phyloP scores from a whole-genome alignment of 2,113 vertebrate species.

The Sprattus sprattus region DNA sequence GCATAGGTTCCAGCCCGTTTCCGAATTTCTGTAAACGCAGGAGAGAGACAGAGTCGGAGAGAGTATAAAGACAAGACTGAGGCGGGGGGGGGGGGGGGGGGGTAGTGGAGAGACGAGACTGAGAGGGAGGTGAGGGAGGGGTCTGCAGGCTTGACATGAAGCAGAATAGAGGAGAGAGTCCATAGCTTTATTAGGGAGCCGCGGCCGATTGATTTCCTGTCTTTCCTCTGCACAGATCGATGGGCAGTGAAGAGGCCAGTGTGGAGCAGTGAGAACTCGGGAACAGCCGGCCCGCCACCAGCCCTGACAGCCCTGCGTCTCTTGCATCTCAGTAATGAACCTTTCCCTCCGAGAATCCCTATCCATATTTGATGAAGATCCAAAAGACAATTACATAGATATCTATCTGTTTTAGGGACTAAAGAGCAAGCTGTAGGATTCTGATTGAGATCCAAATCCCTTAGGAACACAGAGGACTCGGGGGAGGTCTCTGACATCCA shows the following conservation, averaged over 20 bases:
- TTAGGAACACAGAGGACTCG: neutral
- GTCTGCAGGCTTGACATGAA: neutral
- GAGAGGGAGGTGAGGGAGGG: neutral
- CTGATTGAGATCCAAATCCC: neutral
- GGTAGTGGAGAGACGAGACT: neutral
- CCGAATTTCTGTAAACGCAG: neutral
- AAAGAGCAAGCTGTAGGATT: too few species aligned
- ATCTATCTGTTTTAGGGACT: too few species aligned
- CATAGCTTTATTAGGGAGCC: conserved; percentile 7
- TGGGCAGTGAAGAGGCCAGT: neutral
- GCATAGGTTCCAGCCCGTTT: neutral
- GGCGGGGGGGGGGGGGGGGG: neutral
- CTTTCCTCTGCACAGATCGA: neutral
- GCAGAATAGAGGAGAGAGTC: neutral
- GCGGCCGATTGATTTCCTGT: neutral
- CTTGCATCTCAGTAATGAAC: too few species aligned
- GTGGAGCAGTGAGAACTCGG: neutral
- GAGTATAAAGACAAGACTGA: neutral
- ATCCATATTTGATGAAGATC: too few species aligned
- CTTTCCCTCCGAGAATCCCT: too few species aligned
- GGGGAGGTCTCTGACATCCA: neutral
- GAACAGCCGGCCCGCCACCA: too few species aligned
- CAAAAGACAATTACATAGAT: too few species aligned
- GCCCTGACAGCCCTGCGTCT: too few species aligned
- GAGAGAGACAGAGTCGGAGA: neutral